Conservation (phyloP, 2,888 invertebrate species). For the Myathropa florea region DNA sequence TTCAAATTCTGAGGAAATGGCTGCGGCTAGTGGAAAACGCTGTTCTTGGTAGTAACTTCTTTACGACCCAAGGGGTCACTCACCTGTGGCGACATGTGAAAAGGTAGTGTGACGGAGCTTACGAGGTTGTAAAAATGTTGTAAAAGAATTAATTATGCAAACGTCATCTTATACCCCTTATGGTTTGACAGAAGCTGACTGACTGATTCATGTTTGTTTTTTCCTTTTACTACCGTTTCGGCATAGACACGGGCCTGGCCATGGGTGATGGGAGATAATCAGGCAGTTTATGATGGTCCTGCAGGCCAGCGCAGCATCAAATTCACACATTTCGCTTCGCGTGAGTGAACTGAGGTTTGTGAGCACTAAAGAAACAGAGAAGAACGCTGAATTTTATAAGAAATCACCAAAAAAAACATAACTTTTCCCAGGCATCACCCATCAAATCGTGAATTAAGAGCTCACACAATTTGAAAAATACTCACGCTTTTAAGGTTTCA, state of each 20-base stretch:
- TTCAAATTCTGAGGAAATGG: not conserved
- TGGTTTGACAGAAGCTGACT: not conserved
- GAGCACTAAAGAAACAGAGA: not conserved
- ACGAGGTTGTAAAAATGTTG: conserved; percentile 1
- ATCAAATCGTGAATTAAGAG: no score
- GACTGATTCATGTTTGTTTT: not conserved
- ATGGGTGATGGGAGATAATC: not conserved
- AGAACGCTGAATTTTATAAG: not conserved
- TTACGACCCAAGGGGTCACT: not conserved
- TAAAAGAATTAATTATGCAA: not conserved
- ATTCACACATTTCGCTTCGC: not conserved
- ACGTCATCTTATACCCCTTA: not conserved
- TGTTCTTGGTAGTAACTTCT: not conserved
- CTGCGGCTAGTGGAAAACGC: not conserved
- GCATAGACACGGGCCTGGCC: not conserved
- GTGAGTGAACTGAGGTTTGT: not conserved
- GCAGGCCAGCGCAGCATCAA: not conserved
- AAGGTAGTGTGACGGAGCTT: not conserved
- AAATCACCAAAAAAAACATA: not conserved
- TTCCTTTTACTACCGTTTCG: not conserved
- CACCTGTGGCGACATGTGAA: not conserved
- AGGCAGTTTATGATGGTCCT: not conserved
- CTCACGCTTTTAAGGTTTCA: no score
- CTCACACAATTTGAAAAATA: no score
- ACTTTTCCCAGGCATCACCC: no score